Evolutionary conservation across 2,113 vertebrate species (phyloP).

Genomic region (Antigone vipio): DNA sequence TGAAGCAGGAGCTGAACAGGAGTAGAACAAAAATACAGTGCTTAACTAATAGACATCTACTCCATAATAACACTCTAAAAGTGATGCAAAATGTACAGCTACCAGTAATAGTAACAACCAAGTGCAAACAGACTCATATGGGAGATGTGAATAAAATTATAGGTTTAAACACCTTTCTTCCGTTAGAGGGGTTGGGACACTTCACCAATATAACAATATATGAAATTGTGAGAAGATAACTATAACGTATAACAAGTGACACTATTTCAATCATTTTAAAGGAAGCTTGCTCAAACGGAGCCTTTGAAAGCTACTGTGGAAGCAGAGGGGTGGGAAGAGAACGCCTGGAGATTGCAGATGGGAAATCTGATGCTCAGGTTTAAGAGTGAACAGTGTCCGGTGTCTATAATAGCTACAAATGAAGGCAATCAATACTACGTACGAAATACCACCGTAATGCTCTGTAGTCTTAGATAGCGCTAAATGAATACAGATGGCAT

Average conservation of each 20-base stretch:
- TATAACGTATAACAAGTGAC: not conserved
- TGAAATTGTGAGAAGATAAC: not conserved
- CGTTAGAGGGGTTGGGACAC: not conserved
- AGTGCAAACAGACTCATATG: not conserved
- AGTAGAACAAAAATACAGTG: not conserved
- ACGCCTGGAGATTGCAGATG: conserved; percentile 62
- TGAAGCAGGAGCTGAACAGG: not conserved
- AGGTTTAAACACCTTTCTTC: not conserved
- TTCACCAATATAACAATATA: not conserved
- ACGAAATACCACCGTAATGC: conserved; percentile 70
- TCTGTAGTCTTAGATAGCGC: conserved; percentile 74
- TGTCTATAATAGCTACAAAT: conserved; percentile 78
- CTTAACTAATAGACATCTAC: not conserved
- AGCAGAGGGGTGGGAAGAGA: not conserved
- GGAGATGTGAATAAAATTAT: not conserved
- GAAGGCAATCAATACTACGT: conserved; percentile 80
- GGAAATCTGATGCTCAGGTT: conserved; percentile 70
- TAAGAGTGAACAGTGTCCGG: conserved; percentile 69
- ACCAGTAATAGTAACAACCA: not conserved
- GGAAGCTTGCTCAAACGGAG: not conserved
- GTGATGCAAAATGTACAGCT: not conserved
- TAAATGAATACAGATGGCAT: conserved; percentile 79
- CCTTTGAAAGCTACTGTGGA: conserved; percentile 31
- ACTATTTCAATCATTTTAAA: not conserved
- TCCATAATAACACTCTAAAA: not conserved